These are phyloP conservation scores for Calvadosia cruxmelitensis DNA, from an alignment of 30 jellyfish, hydroid and myxozoan genomes.

Conservation along the genomic window DNA sequence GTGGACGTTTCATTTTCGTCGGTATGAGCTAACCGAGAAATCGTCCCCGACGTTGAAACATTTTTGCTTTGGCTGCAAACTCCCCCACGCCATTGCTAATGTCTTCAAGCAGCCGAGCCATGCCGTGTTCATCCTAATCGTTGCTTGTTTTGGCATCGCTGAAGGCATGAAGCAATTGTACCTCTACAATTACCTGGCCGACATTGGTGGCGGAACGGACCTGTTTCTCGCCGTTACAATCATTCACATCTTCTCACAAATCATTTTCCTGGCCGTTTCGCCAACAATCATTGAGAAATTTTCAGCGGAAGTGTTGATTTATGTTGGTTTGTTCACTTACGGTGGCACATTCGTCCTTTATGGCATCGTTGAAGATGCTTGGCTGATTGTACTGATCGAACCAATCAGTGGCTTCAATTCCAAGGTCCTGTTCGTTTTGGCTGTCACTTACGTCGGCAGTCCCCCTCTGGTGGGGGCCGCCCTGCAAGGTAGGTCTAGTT, in stretches of 20 bases:
- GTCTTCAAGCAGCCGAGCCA: conserved; percentile 14
- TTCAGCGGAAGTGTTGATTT: conserved; percentile 25
- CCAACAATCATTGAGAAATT: conserved; percentile 19
- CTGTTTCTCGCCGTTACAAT: conserved; percentile 34
- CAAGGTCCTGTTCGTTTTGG: conserved; percentile 34
- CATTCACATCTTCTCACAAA: conserved; percentile 49
- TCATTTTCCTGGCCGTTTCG: conserved; percentile 38
- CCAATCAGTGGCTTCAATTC: conserved; percentile 64
- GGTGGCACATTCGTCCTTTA: conserved; percentile 43
- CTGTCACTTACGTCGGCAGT: conserved; percentile 72
- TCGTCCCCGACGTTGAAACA: background rate
- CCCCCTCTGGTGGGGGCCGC: conserved; percentile 84
- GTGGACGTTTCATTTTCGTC: conserved; percentile 16
- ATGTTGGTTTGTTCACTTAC: conserved; percentile 44
- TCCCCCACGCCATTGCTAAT: conserved; percentile 33
- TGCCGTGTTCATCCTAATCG: conserved; percentile 42
- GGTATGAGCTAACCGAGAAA: background rate
- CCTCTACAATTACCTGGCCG: conserved; percentile 40
- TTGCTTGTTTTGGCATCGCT: conserved; percentile 49
- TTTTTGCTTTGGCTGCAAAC: conserved; percentile 35
- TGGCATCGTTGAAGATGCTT: conserved; percentile 36
- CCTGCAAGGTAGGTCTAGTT: too few relatives aligned
- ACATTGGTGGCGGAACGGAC: conserved; percentile 33
- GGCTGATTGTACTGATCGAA: conserved; percentile 51
- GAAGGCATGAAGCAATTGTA: conserved; percentile 53